A percentile compares a stretch with the other conserved stretches of the same genome.
These are phyloP conservation scores for Apodemia zela DNA, from an alignment of 2,888 invertebrate genomes.

Conservation along the genomic window DNA sequence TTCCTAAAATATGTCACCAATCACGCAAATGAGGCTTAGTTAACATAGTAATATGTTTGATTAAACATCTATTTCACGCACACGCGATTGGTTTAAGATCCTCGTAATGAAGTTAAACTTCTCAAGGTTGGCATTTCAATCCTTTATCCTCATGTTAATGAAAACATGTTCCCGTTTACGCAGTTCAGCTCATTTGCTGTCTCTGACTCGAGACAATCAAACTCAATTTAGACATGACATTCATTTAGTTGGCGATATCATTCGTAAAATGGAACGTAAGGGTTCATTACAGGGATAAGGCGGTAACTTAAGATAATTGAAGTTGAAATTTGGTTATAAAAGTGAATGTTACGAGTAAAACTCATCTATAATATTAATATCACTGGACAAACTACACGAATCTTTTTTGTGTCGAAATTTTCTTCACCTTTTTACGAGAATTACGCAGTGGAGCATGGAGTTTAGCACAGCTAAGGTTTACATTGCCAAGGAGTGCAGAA, in stretches of 20 bases:
- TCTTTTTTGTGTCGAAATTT: too few relatives aligned
- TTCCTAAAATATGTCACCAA: too few relatives aligned
- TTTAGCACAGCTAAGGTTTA: too few relatives aligned
- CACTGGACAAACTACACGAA: too few relatives aligned
- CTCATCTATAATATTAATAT: too few relatives aligned
- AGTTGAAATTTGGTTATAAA: not conserved
- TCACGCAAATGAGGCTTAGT: not conserved
- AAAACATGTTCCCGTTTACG: not conserved
- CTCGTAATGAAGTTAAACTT: not conserved
- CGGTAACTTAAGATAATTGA: not conserved
- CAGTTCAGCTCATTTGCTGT: conserved; percentile 3
- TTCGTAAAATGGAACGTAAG: not conserved
- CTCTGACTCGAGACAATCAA: conserved; percentile 3
- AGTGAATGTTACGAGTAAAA: too few relatives aligned
- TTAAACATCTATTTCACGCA: not conserved
- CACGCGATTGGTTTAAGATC: not conserved
- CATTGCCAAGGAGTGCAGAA: too few relatives aligned
- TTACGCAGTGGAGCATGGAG: too few relatives aligned
- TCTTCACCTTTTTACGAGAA: too few relatives aligned
- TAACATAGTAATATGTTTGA: not conserved
- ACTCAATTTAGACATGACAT: conserved; percentile 11
- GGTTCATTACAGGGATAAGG: conserved; percentile 2
- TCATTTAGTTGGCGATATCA: conserved; percentile 6
- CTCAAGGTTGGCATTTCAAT: conserved; percentile 10
- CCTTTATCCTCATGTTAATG: conserved; percentile 1